Conservation (phyloP, 2,113 vertebrate genomes). For the Erpornis zantholeuca region DNA sequence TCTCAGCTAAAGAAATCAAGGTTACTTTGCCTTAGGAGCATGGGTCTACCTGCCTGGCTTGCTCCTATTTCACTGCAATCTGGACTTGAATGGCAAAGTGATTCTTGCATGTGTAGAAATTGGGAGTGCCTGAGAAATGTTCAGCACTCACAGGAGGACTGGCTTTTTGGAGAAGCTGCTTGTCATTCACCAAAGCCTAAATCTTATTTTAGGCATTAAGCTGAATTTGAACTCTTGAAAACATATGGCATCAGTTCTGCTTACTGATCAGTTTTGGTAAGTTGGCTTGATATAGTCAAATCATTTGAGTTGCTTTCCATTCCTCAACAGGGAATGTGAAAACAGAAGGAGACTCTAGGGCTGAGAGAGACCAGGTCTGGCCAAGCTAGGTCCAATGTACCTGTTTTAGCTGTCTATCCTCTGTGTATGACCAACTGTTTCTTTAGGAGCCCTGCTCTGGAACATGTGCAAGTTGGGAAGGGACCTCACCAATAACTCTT, state of each 20-base stretch:
- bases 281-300: neutral
- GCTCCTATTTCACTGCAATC: neutral
- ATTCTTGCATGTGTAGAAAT: neutral
- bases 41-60: neutral
- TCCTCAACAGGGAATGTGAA: neutral
- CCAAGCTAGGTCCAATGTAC: neutral
- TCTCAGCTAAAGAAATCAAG: neutral
- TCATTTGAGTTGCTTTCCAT: neutral
- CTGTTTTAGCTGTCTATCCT: neutral
- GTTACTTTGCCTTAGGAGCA: neutral
- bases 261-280: neutral
- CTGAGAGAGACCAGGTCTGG: neutral
- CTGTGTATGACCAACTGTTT: neutral
- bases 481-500: neutral
- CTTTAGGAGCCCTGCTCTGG: neutral
- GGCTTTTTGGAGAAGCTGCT: neutral
- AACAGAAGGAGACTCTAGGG: neutral
- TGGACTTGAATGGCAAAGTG: neutral
- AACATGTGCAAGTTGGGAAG: neutral
- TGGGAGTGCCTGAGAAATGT: neutral
- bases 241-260: neutral
- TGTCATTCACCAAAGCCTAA: neutral
- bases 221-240: neutral
- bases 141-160: neutral
- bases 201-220: neutral